phyloP scores from a whole-genome alignment of 1,140 invertebrate species.

The Drosophila auraria region DNA sequence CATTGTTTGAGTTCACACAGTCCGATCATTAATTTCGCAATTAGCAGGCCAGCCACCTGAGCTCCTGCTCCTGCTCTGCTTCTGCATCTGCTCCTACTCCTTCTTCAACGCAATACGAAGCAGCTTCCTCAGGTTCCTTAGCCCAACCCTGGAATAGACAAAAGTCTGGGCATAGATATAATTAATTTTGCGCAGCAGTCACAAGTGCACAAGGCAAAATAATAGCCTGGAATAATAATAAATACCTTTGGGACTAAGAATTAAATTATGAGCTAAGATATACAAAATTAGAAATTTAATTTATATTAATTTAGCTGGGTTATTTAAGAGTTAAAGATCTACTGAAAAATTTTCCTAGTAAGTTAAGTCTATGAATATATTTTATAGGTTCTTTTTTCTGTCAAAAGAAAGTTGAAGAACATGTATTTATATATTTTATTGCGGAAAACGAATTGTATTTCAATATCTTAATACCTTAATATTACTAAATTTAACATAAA shows the following conservation, averaged over 20 bases:
- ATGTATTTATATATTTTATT: too few species aligned
- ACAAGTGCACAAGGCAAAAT: conserved; percentile 10
- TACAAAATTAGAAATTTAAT: too few species aligned
- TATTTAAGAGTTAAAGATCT: too few species aligned
- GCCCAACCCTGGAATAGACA: neutral
- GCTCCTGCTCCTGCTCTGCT: neutral
- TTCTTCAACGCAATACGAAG: neutral
- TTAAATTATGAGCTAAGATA: too few species aligned
- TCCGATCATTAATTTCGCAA: conserved; percentile 79
- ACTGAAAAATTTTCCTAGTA: too few species aligned
- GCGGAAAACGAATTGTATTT: too few species aligned
- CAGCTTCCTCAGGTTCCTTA: neutral
- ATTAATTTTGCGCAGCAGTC: conserved; percentile 58
- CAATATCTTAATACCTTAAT: too few species aligned
- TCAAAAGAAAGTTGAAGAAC: too few species aligned
- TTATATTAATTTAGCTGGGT: neutral
- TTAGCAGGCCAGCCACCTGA: conserved; percentile 59
- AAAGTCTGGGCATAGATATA: conserved; percentile 48
- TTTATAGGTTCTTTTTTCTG: too few species aligned
- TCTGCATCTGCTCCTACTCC: neutral
- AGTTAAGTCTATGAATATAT: too few species aligned
- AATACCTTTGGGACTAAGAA: neutral
- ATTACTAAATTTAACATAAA: too few species aligned
- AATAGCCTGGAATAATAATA: neutral
- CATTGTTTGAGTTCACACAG: conserved; percentile 78